These are phyloP conservation scores for Syngnathus scovelli DNA, from an alignment of 2,113 vertebrate genomes.

Conservation along the genomic window DNA sequence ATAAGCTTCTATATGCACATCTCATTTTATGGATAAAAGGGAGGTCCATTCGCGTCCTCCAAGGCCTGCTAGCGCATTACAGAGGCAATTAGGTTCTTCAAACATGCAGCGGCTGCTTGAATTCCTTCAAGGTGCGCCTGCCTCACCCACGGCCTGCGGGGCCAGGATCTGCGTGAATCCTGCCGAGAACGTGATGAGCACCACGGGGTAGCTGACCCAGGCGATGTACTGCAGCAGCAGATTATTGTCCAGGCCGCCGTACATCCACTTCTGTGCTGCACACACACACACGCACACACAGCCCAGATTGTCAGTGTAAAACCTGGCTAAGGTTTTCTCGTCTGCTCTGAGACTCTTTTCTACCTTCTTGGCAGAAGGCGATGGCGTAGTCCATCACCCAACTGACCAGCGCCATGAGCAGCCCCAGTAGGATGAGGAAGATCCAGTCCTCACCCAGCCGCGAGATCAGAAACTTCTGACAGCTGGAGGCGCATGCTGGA, in stretches of 20 bases:
- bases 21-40: conserved; percentile 28
- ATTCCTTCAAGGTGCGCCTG: conserved; percentile 31
- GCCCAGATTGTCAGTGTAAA: neutral
- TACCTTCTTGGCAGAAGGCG: conserved; percentile 95
- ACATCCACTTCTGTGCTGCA: conserved; percentile 99
- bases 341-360: conserved; percentile 28
- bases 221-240: conserved; percentile 94
- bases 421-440: conserved; percentile 93
- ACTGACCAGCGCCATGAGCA: conserved; percentile 96
- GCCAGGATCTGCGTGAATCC: conserved; percentile 97
- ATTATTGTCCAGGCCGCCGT: conserved; percentile 84
- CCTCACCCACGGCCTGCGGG: conserved; percentile 95
- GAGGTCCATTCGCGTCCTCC: conserved; percentile 29
- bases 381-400: conserved; percentile 99
- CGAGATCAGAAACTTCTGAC: conserved; percentile 90
- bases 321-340: neutral
- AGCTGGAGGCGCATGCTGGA: conserved; percentile 83
- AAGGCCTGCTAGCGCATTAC: conserved; percentile 24
- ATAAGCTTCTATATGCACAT: conserved; percentile 42
- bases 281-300: conserved; percentile 10
- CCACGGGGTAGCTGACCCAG: conserved; percentile 95
- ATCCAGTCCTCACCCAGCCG: conserved; percentile 98
- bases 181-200: conserved; percentile 98
- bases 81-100: conserved; percentile 36
- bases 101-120: conserved; percentile 21